Evolutionary conservation across 1,140 invertebrate species (phyloP).

Genomic region (Reticulitermes speratus): DNA sequence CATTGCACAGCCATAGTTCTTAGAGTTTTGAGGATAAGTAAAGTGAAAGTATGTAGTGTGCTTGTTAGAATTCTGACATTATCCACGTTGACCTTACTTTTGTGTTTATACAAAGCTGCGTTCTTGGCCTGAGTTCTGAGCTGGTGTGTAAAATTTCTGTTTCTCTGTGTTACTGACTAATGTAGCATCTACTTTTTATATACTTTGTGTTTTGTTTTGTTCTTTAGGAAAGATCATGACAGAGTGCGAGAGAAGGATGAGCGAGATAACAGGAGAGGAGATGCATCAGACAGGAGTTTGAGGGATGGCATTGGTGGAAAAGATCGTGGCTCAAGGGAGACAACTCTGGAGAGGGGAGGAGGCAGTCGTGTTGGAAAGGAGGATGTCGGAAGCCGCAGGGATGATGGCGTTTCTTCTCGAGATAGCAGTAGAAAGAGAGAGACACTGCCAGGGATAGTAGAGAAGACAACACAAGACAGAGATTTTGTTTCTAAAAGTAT

Average conservation of each 20-base stretch:
- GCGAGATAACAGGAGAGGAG: slow-evolving; percentile 35
- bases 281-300: background rate
- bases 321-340: background rate
- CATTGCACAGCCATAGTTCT: no score
- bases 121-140: no score
- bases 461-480: slow-evolving; percentile 30
- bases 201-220: no score
- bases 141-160: no score
- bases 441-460: slow-evolving; percentile 28
- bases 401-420: slow-evolving; percentile 19
- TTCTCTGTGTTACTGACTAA: no score
- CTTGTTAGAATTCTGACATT: no score
- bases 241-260: slow-evolving; percentile 35
- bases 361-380: slow-evolving; percentile 2
- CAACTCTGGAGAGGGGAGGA: background rate
- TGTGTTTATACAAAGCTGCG: no score
- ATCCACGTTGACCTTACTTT: no score
- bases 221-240: slow-evolving; percentile 31
- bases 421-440: slow-evolving; percentile 26
- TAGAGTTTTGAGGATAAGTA: no score
- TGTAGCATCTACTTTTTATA: no score
- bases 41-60: no score
- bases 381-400: slow-evolving; percentile 23
- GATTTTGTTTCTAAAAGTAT: slow-evolving; percentile 29
- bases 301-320: background rate